phyloP scores from a whole-genome alignment of 2,888 invertebrate species.

The Eurois occulta region DNA sequence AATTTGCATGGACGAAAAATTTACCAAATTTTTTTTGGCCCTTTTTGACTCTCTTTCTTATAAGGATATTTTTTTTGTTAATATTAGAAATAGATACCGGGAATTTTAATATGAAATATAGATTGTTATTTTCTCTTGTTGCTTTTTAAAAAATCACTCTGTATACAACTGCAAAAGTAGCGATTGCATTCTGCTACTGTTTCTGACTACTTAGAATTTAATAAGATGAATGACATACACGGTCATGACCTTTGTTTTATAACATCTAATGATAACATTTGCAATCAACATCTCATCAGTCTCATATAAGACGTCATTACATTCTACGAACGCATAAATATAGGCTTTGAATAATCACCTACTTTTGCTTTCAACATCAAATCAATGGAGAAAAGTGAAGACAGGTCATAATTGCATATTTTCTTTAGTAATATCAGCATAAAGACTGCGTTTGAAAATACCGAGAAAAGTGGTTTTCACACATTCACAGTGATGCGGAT shows the following conservation, averaged over 20 bases:
- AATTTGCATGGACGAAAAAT: too few relatives aligned
- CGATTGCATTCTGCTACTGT: neutral
- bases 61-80: too few relatives aligned
- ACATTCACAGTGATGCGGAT: neutral
- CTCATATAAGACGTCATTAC: neutral
- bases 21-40: too few relatives aligned
- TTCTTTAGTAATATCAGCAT: conserved; percentile 18
- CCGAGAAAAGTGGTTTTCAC: conserved; percentile 9
- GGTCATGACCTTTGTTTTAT: conserved; percentile 16
- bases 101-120: too few relatives aligned
- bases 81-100: too few relatives aligned
- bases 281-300: conserved; percentile 39
- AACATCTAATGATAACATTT: neutral
- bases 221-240: neutral
- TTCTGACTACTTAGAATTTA: neutral
- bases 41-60: too few relatives aligned
- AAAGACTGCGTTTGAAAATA: neutral
- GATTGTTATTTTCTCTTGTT: too few relatives aligned
- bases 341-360: conserved; percentile 21
- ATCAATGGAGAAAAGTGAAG: conserved; percentile 30
- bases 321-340: conserved; percentile 11
- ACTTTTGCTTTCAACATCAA: conserved; percentile 43
- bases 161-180: neutral
- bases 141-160: neutral
- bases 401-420: conserved; percentile 6